Evolutionary conservation across 2,888 invertebrate species (phyloP).

Genomic region (Sinohyriopsis cumingii): DNA sequence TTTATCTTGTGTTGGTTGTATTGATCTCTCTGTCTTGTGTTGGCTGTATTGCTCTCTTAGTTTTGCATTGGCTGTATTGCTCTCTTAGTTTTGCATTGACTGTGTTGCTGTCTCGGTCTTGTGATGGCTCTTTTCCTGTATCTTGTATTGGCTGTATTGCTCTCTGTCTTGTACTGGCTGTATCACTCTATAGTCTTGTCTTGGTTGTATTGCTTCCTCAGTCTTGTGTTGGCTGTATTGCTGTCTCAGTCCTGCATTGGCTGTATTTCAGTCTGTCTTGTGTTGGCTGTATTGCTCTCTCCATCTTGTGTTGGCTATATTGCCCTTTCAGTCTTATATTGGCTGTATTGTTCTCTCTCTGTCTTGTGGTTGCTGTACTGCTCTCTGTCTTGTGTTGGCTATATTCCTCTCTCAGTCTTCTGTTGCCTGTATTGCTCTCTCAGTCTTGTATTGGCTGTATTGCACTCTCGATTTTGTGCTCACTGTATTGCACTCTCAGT

Average conservation of each 20-base stretch:
- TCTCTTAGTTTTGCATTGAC: neutral
- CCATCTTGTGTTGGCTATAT: too few relatives aligned
- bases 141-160: neutral
- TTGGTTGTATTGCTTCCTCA: neutral
- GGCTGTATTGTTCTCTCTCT: too few relatives aligned
- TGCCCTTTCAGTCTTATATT: too few relatives aligned
- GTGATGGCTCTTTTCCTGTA: neutral
- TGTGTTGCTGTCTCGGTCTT: neutral
- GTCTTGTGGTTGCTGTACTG: too few relatives aligned
- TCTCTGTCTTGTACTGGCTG: neutral
- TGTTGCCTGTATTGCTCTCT: neutral
- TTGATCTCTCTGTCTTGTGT: neutral
- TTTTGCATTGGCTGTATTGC: neutral
- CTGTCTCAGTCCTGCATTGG: too few relatives aligned
- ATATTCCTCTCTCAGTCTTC: too few relatives aligned
- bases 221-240: too few relatives aligned
- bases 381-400: too few relatives aligned
- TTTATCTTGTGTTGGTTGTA: neutral
- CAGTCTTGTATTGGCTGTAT: too few relatives aligned
- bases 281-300: too few relatives aligned
- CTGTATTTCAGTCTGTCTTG: neutral
- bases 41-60: neutral
- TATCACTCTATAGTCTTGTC: neutral
- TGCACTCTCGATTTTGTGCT: too few relatives aligned
- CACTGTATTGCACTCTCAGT: neutral